These are phyloP conservation scores for Drosophila guanche DNA, from an alignment of 1,140 invertebrate species.

Conservation along the genomic window DNA sequence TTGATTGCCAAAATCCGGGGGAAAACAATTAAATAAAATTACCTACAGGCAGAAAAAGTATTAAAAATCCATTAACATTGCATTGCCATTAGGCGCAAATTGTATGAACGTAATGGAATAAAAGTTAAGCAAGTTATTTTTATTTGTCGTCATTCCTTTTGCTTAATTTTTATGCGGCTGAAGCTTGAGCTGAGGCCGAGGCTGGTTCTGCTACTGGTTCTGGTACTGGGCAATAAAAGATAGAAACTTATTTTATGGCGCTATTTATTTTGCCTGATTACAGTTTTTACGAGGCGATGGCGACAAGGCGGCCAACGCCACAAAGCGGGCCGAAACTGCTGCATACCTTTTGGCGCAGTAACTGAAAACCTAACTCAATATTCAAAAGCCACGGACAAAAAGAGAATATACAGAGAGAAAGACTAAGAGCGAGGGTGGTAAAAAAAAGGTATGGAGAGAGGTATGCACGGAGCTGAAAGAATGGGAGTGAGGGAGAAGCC, in stretches of 20 bases:
- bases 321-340: slow-evolving; percentile 40
- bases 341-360: slow-evolving; percentile 51
- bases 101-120: slow-evolving; percentile 40
- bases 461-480: too few species aligned
- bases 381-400: slow-evolving; percentile 66
- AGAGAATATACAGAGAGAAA: slow-evolving; percentile 6
- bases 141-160: slow-evolving; percentile 48
- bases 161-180: slow-evolving; percentile 65
- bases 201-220: too few species aligned
- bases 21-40: slow-evolving; percentile 68
- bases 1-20: slow-evolving; percentile 47
- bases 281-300: slow-evolving; percentile 76
- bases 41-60: slow-evolving; percentile 40
- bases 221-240: slow-evolving; percentile 67
- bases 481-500: slow-evolving; percentile 16
- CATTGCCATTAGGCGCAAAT: slow-evolving; percentile 72
- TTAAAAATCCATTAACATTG: slow-evolving; percentile 69
- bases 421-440: not conserved
- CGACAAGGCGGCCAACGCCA: slow-evolving; percentile 55
- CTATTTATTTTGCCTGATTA: slow-evolving; percentile 81
- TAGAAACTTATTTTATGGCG: slow-evolving; percentile 82
- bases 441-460: not conserved
- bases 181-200: too few species aligned
- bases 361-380: slow-evolving; percentile 73
- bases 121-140: slow-evolving; percentile 78